Evolutionary conservation across 2,797 vertebrate genomes (phyloP).

Genomic region (Esox lucius): DNA sequence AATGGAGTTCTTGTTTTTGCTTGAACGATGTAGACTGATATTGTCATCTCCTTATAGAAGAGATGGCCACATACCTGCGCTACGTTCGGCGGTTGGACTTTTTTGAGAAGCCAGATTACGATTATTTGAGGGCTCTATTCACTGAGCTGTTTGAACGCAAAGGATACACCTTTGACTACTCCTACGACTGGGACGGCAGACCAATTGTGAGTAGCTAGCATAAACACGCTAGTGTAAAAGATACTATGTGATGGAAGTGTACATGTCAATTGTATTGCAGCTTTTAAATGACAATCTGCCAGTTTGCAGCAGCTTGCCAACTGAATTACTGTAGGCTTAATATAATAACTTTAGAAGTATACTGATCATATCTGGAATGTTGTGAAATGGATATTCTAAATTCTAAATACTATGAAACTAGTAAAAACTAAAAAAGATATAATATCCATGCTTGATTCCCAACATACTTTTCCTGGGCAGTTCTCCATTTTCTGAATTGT

Average conservation of each 20-base stretch:
- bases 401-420: not conserved
- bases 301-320: not conserved
- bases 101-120: slow-evolving; percentile 90
- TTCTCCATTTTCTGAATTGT: not conserved
- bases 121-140: slow-evolving; percentile 86
- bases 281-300: not conserved
- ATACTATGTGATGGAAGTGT: not conserved
- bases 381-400: not conserved
- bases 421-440: not conserved
- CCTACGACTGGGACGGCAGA: slow-evolving; percentile 88
- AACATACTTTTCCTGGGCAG: too few species aligned
- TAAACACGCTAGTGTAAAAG: not conserved
- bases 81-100: slow-evolving; percentile 87
- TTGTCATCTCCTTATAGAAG: slow-evolving; percentile 66
- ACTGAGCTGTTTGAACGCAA: slow-evolving; percentile 87
- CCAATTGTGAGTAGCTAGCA: slow-evolving; percentile 79
- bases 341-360: not conserved
- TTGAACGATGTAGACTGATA: not conserved
- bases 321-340: not conserved
- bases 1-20: not conserved
- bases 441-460: not conserved
- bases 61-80: slow-evolving; percentile 88
- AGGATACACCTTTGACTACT: slow-evolving; percentile 87
- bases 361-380: not conserved
- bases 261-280: not conserved